A percentile compares a stretch with the other conserved stretches of the same genome.
Conservation (phyloP, 2,113 vertebrate species). For the Mesocricetus auratus region DNA sequence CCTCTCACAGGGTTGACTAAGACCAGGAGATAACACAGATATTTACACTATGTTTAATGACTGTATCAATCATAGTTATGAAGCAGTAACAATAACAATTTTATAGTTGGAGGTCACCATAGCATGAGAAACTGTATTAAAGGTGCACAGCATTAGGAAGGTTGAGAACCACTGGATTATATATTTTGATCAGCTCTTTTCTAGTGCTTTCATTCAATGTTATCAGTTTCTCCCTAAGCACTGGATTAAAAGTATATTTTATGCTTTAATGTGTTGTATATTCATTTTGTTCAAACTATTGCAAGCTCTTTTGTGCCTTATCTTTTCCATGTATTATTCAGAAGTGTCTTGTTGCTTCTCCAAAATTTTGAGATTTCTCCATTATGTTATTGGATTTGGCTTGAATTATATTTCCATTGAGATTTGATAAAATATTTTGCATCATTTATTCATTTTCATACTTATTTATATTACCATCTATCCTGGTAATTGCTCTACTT, state of each 20-base stretch:
- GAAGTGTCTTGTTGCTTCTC: background rate
- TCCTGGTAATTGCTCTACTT: background rate
- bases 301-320: background rate
- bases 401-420: background rate
- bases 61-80: background rate
- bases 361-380: background rate
- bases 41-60: background rate
- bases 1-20: background rate
- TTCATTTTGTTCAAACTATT: background rate
- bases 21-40: background rate
- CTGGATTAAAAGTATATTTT: background rate
- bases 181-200: background rate
- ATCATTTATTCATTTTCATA: background rate
- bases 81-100: background rate
- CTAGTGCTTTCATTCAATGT: background rate
- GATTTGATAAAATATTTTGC: background rate
- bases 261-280: background rate
- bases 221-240: background rate
- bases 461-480: background rate
- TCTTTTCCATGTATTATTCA: background rate
- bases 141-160: background rate
- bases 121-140: background rate
- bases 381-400: background rate
- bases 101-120: no score
- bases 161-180: background rate